Evolutionary conservation across 2,797 vertebrate genomes (phyloP).

Genomic region (Melopsittacus undulatus): DNA sequence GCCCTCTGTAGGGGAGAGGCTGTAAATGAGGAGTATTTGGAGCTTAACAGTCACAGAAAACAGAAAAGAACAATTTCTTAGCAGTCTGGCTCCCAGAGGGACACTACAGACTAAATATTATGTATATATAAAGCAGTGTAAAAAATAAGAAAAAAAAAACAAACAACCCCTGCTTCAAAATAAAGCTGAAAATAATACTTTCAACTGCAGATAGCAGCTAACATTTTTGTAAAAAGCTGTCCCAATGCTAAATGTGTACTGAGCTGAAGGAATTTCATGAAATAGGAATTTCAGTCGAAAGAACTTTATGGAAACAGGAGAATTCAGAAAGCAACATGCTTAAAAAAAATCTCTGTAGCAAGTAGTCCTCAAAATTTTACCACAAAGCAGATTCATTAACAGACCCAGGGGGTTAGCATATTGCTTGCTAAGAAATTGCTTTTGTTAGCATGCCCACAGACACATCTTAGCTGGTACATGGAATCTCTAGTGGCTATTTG

Average conservation of each 20-base stretch:
- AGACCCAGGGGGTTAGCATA: constrained; percentile 57
- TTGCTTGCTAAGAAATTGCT: constrained; percentile 74
- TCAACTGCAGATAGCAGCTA: neutral
- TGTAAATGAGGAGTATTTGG: constrained; percentile 66
- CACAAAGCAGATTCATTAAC: constrained; percentile 74
- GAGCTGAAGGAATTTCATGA: neutral
- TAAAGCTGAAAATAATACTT: neutral
- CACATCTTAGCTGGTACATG: constrained; percentile 67
- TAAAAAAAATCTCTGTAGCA: constrained; percentile 50
- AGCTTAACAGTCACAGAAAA: neutral
- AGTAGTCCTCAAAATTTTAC: constrained; percentile 71
- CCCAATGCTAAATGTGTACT: neutral
- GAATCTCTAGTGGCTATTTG: constrained; percentile 72
- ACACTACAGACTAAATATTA: neutral
- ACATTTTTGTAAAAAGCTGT: neutral
- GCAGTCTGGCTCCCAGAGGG: neutral
- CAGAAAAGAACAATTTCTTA: neutral
- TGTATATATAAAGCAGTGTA: neutral
- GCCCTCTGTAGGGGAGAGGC: constrained; percentile 81
- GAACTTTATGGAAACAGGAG: neutral
- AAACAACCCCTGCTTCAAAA: neutral
- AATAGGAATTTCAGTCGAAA: constrained; percentile 8
- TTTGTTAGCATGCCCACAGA: constrained; percentile 74
- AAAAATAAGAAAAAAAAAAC: neutral
- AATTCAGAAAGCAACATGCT: constrained; percentile 4